These are phyloP conservation scores for Tenthredo notha DNA, from an alignment of 2,888 invertebrate species.

Conservation along the genomic window DNA sequence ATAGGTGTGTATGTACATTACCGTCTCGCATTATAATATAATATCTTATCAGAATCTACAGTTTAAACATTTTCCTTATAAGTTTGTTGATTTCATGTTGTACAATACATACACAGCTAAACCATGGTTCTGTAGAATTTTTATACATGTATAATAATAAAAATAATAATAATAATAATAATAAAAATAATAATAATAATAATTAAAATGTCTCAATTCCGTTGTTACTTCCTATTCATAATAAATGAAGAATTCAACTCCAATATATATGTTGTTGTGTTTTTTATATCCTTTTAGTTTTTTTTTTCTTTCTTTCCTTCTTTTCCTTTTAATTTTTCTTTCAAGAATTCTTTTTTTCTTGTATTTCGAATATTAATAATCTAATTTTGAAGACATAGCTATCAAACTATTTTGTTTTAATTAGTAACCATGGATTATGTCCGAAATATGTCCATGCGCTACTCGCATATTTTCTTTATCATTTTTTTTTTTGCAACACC, in stretches of 20 bases:
- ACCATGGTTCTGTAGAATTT: constrained; percentile 31
- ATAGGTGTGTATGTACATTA: constrained; percentile 43
- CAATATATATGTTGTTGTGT: neutral
- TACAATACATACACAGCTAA: constrained; percentile 29
- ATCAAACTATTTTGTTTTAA: constrained; percentile 9
- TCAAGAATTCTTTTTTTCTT: neutral
- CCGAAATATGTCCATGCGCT: constrained; percentile 44
- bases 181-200: neutral
- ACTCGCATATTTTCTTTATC: constrained; percentile 11
- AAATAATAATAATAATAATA: neutral
- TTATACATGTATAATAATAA: constrained; percentile 8
- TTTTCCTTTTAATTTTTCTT: neutral
- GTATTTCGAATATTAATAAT: constrained; percentile 26
- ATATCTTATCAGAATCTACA: constrained; percentile 3
- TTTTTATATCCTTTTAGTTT: neutral
- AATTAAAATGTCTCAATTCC: constrained; percentile 44
- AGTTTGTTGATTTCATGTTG: constrained; percentile 10
- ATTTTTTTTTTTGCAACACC: constrained; percentile 54
- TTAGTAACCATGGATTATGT: constrained; percentile 41
- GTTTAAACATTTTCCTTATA: neutral
- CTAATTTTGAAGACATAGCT: constrained; percentile 45
- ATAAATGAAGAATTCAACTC: constrained; percentile 30
- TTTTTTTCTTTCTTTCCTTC: neutral
- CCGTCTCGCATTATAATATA: neutral
- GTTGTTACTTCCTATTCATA: constrained; percentile 40